These are phyloP conservation scores for Potamilus streckersoni DNA, from an alignment of 1,140 invertebrate species.

Conservation along the genomic window DNA sequence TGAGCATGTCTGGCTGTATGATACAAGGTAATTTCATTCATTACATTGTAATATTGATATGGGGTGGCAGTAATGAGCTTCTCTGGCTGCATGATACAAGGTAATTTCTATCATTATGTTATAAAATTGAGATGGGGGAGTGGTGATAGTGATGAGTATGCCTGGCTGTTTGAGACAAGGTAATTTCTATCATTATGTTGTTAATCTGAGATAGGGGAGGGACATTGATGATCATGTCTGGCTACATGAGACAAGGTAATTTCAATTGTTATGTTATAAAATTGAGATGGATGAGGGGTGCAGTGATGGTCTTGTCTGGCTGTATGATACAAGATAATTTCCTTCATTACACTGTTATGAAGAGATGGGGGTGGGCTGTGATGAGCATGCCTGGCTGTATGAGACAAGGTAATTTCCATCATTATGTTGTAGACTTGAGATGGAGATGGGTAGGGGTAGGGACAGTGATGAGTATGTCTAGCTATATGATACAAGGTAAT, in stretches of 20 bases:
- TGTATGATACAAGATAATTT: conserved; percentile 58
- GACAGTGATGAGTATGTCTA: conserved; percentile 28
- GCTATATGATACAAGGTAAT: conserved; percentile 58
- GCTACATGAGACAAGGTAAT: conserved; percentile 58
- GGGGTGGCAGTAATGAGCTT: conserved; percentile 31
- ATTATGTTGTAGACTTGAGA: conserved; percentile 55
- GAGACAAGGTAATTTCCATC: conserved; percentile 53
- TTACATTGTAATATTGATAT: conserved; percentile 56
- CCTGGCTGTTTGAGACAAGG: conserved; percentile 58
- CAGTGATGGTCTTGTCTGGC: conserved; percentile 33
- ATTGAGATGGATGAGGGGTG: conserved; percentile 33
- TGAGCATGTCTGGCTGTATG: conserved; percentile 51
- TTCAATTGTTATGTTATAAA: conserved; percentile 43
- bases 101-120: conserved; percentile 46
- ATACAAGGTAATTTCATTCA: conserved; percentile 51
- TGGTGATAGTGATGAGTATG: conserved; percentile 7
- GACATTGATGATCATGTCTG: conserved; percentile 38
- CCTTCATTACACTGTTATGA: conserved; percentile 50
- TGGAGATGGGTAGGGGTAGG: no score
- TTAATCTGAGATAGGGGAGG: conserved; percentile 48
- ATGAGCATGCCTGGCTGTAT: conserved; percentile 48
- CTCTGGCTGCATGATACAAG: conserved; percentile 57
- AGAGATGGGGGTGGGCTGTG: conserved; percentile 30
- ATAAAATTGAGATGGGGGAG: conserved; percentile 44
- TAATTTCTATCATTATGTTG: conserved; percentile 46